phyloP scores from a whole-genome alignment of 2,888 invertebrate species.

The Nasonia oneida region DNA sequence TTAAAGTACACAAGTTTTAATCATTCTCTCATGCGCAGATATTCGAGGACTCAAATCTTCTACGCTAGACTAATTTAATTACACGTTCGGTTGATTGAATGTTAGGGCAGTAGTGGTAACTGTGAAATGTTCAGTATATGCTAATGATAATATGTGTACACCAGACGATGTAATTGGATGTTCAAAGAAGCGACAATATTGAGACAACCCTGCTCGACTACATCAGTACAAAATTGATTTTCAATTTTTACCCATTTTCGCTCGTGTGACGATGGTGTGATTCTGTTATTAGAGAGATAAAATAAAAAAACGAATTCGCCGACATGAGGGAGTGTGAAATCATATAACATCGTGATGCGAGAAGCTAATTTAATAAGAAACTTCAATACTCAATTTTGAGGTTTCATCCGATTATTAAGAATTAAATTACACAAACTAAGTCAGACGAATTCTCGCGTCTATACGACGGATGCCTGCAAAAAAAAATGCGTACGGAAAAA shows the following conservation, averaged over 20 bases:
- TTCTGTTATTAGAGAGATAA: no score
- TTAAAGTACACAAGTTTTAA: not conserved
- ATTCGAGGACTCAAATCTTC: not conserved
- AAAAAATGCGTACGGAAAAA: not conserved
- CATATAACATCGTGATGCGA: conserved; percentile 43
- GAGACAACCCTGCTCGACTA: no score
- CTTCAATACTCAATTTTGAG: conserved; percentile 57
- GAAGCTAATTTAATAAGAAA: conserved; percentile 50
- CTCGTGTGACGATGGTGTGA: no score
- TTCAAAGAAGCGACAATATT: no score
- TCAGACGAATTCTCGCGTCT: not conserved
- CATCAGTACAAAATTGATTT: no score
- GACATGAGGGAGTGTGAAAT: conserved; percentile 23
- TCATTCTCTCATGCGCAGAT: not conserved
- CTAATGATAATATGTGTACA: not conserved
- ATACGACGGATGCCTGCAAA: not conserved
- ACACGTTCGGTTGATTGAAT: not conserved
- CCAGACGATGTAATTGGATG: not conserved
- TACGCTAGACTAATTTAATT: not conserved
- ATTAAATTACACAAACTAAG: conserved; percentile 52
- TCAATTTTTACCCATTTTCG: no score
- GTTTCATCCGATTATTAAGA: conserved; percentile 59
- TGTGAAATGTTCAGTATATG: not conserved
- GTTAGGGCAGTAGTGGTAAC: not conserved
- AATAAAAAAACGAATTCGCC: no score